Evolutionary conservation across 2,797 vertebrate genomes (phyloP).

Genomic region (Malacoctenus gilli): DNA sequence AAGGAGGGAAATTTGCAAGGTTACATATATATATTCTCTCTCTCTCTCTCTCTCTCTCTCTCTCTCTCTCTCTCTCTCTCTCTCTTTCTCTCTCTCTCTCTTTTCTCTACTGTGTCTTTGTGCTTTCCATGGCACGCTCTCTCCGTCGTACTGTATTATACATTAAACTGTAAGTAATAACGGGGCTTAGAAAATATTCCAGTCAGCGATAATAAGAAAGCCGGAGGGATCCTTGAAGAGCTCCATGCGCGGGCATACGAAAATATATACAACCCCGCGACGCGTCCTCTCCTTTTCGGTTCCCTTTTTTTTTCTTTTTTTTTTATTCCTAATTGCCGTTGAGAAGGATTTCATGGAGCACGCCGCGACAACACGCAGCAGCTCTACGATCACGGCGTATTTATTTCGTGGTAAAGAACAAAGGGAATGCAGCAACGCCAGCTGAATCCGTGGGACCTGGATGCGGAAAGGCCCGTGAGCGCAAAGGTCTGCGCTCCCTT

Average conservation of each 20-base stretch:
- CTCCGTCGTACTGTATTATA: conserved; percentile 50
- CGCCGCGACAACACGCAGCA: too few species aligned
- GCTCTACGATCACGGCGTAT: too few species aligned
- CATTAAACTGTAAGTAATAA: conserved; percentile 73
- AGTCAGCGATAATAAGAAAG: conserved; percentile 67
- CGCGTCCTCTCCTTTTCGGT: conserved; percentile 12
- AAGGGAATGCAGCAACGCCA: neutral
- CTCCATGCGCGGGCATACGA: conserved; percentile 41
- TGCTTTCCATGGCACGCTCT: conserved; percentile 39
- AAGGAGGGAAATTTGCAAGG: conserved; percentile 57
- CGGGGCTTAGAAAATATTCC: conserved; percentile 59
- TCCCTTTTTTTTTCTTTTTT: conserved; percentile 1
- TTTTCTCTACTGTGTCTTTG: conserved; percentile 12
- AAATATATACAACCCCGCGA: conserved; percentile 41
- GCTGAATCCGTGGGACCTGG: conserved; percentile 8
- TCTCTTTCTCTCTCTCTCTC: too few species aligned
- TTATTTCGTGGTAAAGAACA: too few species aligned
- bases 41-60: too few species aligned
- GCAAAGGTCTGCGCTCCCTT: neutral
- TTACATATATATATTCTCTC: conserved; percentile 18
- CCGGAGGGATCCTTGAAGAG: conserved; percentile 56
- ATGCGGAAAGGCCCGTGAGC: conserved; percentile 10
- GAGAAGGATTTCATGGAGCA: conserved; percentile 1
- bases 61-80: too few species aligned
- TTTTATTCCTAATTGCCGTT: conserved; percentile 15